Percentiles rank a stretch among this genome's conserved stretches.
These are phyloP conservation scores for Neotragus pygmaeus DNA, from an alignment of 2,113 vertebrate species.

Conservation along the genomic window DNA sequence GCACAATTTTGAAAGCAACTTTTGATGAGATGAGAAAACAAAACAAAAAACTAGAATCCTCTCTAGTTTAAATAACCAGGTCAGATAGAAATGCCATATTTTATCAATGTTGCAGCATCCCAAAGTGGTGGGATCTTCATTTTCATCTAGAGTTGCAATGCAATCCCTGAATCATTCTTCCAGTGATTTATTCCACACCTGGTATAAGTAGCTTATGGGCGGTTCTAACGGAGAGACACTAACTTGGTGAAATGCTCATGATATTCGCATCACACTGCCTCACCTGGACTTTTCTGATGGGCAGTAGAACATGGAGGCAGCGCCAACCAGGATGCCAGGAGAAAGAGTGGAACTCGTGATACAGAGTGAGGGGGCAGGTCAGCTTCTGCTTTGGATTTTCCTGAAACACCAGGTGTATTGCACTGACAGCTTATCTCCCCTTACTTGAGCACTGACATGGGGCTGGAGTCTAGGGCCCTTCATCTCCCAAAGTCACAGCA, in stretches of 20 bases:
- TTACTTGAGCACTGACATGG: neutral
- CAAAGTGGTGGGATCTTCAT: neutral
- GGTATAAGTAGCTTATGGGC: neutral
- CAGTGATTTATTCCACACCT: neutral
- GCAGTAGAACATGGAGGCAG: neutral
- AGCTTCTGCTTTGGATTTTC: neutral
- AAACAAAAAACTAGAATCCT: neutral
- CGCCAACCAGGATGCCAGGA: neutral
- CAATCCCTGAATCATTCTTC: neutral
- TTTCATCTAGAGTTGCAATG: neutral
- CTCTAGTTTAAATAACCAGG: neutral
- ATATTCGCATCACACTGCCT: neutral
- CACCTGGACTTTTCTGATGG: neutral
- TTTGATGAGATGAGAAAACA: neutral
- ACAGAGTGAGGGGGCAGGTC: neutral
- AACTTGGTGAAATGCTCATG: neutral
- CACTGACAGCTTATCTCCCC: neutral
- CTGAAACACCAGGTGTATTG: neutral
- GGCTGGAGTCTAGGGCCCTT: neutral
- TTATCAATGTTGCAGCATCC: fast-evolving
- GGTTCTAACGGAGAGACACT: neutral
- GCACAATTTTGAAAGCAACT: neutral
- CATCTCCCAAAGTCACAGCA: fast-evolving
- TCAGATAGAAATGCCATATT: neutral
- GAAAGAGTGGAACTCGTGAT: neutral